Conservation (phyloP, 2,797 vertebrate species). For the Cyclopterus lumpus region DNA sequence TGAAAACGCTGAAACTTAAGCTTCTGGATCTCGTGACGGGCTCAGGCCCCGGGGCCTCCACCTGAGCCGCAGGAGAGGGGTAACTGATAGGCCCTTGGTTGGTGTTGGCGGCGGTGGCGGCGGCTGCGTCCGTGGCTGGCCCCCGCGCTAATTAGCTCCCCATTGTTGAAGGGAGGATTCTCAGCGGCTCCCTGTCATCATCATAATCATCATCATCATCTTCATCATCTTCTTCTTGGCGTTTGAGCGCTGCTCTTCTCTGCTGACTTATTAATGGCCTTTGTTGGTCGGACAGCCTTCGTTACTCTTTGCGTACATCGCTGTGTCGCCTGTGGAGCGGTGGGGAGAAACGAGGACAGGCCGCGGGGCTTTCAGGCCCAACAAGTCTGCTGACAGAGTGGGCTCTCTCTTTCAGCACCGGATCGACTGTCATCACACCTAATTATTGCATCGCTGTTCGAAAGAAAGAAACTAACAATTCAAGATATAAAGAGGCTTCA, state of each 20-base stretch:
- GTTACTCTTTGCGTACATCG: slow-evolving; percentile 53
- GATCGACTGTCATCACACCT: slow-evolving; percentile 3
- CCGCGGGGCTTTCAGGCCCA: slow-evolving; percentile 43
- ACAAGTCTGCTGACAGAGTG: slow-evolving; percentile 42
- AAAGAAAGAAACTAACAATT: slow-evolving; percentile 21
- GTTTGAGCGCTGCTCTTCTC: slow-evolving; percentile 66
- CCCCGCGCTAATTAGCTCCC: slow-evolving; percentile 78
- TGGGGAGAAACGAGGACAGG: slow-evolving; percentile 16
- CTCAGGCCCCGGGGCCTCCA: slow-evolving; percentile 72
- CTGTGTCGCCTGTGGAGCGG: slow-evolving; percentile 22
- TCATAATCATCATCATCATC: no score
- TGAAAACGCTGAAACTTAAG: slow-evolving; percentile 85
- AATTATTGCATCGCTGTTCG: slow-evolving; percentile 3
- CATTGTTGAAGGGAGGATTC: slow-evolving; percentile 76
- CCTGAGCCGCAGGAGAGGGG: slow-evolving; percentile 77
- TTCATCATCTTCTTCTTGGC: slow-evolving; percentile 66
- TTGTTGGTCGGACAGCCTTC: slow-evolving; percentile 57
- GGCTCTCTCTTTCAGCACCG: background rate
- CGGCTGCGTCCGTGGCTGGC: slow-evolving; percentile 52
- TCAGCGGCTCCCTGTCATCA: slow-evolving; percentile 56
- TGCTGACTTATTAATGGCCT: slow-evolving; percentile 74
- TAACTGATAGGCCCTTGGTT: slow-evolving; percentile 80
- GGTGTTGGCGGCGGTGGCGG: slow-evolving; percentile 51
- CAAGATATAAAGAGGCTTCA: background rate
- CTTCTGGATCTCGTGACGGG: slow-evolving; percentile 83